These are phyloP conservation scores for Microcebus lehilahytsara DNA, from an alignment of 2,113 vertebrate species.

Conservation along the genomic window DNA sequence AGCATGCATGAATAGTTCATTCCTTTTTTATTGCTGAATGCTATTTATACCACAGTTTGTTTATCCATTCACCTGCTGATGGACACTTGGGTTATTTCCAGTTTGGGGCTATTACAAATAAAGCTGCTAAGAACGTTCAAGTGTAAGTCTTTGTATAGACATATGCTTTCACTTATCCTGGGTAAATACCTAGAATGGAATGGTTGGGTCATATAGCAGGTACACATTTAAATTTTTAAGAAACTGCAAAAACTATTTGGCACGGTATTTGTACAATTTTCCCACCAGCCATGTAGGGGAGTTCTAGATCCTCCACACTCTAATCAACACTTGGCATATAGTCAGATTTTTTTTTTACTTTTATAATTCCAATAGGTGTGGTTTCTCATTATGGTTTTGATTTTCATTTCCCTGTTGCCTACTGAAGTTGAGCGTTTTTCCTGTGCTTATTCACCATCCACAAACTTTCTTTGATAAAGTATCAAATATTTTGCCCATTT, in stretches of 20 bases:
- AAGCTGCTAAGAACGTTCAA: neutral
- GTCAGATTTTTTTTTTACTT: neutral
- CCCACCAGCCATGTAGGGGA: no score
- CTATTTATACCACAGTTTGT: neutral
- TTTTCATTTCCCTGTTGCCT: conserved; percentile 10
- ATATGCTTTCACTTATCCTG: conserved; percentile 10
- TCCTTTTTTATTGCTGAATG: neutral
- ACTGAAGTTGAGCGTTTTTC: conserved; percentile 2
- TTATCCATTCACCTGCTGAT: conserved; percentile 32
- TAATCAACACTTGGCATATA: neutral
- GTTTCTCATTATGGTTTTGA: neutral
- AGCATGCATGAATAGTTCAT: neutral
- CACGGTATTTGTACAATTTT: neutral
- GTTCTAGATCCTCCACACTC: neutral
- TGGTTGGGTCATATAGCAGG: neutral
- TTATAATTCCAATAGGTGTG: neutral
- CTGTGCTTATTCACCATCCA: neutral
- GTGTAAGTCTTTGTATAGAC: neutral
- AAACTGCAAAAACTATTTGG: conserved; percentile 5
- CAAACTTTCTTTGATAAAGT: neutral
- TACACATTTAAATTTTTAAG: conserved; percentile 24
- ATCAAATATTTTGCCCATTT: neutral
- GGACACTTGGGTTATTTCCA: conserved; percentile 47
- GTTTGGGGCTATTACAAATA: neutral
- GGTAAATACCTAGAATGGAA: neutral